A percentile compares a stretch with the other conserved stretches of the same genome.
Conservation (phyloP, 64 coral and sea anemone genomes). For the Pocillopora verrucosa region DNA sequence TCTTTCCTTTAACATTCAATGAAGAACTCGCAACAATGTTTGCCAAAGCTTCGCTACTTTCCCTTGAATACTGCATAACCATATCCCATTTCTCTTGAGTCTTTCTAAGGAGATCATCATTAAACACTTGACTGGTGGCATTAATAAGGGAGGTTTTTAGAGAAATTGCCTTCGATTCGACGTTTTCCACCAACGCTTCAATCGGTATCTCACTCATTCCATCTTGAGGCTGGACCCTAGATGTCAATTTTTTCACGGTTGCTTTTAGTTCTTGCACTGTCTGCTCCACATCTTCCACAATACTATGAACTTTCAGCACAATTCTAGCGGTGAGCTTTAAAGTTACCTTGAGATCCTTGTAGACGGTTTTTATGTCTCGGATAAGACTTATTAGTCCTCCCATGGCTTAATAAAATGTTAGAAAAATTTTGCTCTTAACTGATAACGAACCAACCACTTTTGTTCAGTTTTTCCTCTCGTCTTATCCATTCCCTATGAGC, state of each 20-base stretch:
- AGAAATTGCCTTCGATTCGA: constrained; percentile 53
- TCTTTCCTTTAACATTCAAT: background rate
- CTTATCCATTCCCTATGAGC: background rate
- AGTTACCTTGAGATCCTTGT: constrained; percentile 86
- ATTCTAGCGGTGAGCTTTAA: constrained; percentile 79
- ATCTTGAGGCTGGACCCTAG: constrained; percentile 16
- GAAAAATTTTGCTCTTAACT: background rate
- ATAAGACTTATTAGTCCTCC: constrained; percentile 72
- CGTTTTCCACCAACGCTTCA: constrained; percentile 36
- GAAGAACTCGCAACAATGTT: constrained; percentile 27
- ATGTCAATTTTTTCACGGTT: constrained; percentile 52
- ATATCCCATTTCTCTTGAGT: constrained; percentile 42
- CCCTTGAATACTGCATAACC: constrained; percentile 17
- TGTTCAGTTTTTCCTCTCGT: background rate
- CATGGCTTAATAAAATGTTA: constrained; percentile 22
- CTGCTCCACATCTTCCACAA: constrained; percentile 84
- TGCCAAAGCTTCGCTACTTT: constrained; percentile 24
- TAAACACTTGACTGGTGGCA: constrained; percentile 34
- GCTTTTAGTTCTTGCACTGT: constrained; percentile 77
- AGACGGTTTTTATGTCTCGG: constrained; percentile 75
- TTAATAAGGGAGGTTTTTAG: constrained; percentile 49
- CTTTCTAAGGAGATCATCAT: constrained; percentile 50
- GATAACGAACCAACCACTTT: background rate
- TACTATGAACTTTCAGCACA: constrained; percentile 85
- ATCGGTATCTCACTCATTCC: background rate